Evolutionary conservation across 2,797 vertebrate genomes (phyloP), one percentile per base, ranked within the genome.

Genomic region (Artibeus jamaicensis): DNA sequence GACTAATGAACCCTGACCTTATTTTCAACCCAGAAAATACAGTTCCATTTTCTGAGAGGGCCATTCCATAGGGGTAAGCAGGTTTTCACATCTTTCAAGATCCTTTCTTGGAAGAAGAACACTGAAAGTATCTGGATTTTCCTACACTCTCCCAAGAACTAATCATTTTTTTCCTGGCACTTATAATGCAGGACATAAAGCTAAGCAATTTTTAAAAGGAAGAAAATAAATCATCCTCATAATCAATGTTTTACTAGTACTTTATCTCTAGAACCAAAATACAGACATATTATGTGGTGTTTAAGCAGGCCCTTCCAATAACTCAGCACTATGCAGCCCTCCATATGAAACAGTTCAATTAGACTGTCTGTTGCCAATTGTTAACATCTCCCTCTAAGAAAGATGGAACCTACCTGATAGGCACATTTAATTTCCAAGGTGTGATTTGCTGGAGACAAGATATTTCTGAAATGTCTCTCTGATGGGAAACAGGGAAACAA

Each of bases 141-240:
- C 46, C 62, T 65, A 94, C 1, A 46, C 14, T 86, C 5, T 85
- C 34, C 18, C 22, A 93, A 95, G 79, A 95, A 62, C 32, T 94
- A 48, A 93, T 86, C 26, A 34, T 82, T 88, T 91, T 96, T 73
- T 50, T n/a, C 16, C 76, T 57, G 34, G 32, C 26, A 91, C 10
- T 70, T 86, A 91, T 15, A 94, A 91, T 48, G 59, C 29, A 95
- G 59, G 83, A 90, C 6, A 77, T 22, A 91, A 95, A 91, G 94
- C n/a, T 62, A 70, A 67, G 26, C 50, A 96, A 65, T 93, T 90
- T 97, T 95, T 67, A 70, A 94, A 95, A 96, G 71, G 29, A 92
- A 94, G 37, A 12, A 92, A 83, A 84, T 86, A 89, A 83, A 79
- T 86, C 39, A 93, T 67, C 29, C 59, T 84, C n/a, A 93, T 11